These are phyloP conservation scores for Leptopilina syphax DNA, from an alignment of 2,888 invertebrate species.

Conservation along the genomic window DNA sequence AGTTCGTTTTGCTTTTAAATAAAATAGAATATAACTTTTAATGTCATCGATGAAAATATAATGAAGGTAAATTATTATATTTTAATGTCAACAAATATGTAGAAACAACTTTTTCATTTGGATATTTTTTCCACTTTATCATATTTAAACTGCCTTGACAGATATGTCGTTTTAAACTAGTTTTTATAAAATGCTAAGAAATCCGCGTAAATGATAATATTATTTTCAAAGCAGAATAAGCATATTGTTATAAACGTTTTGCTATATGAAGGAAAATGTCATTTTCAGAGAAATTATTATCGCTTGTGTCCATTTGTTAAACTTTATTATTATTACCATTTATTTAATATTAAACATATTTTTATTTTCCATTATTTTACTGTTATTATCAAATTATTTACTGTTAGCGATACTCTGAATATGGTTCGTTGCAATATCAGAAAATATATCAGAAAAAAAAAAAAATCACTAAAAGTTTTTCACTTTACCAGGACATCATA, in stretches of 20 bases:
- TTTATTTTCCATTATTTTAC: too few relatives aligned
- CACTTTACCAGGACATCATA: neutral
- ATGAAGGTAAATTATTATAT: too few relatives aligned
- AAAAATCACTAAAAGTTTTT: neutral
- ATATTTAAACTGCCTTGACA: neutral
- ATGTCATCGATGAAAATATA: too few relatives aligned
- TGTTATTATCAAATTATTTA: neutral
- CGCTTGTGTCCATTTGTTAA: neutral
- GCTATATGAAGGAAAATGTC: neutral
- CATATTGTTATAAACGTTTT: neutral
- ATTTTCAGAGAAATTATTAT: slow-evolving; percentile 37
- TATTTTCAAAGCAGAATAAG: slow-evolving; percentile 22
- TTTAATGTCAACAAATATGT: neutral
- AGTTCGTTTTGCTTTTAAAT: too few relatives aligned
- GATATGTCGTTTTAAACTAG: neutral
- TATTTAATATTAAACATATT: too few relatives aligned
- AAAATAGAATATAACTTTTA: too few relatives aligned
- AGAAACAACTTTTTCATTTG: neutral
- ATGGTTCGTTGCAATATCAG: neutral
- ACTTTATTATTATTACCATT: neutral
- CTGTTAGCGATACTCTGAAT: neutral
- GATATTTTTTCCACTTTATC: neutral
- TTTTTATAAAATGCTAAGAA: slow-evolving; percentile 23
- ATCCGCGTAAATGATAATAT: slow-evolving; percentile 13
- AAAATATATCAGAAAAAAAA: neutral